Conservation (phyloP, 2,797 vertebrate genomes). For the Epinephelus malabaricus region DNA sequence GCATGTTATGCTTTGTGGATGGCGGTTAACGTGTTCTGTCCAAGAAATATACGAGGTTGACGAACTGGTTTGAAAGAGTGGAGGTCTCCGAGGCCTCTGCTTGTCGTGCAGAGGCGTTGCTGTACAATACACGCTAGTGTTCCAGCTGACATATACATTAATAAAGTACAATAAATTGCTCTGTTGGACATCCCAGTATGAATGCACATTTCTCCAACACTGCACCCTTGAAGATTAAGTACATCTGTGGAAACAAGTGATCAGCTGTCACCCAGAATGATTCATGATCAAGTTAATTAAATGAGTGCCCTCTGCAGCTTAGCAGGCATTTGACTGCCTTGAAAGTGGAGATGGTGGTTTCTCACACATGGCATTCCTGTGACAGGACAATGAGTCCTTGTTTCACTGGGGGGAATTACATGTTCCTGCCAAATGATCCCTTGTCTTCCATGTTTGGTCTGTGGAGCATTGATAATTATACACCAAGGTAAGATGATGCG, state of each 20-base stretch:
- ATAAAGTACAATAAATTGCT: slow-evolving; percentile 56
- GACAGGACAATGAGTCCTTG: slow-evolving; percentile 66
- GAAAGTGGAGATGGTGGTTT: slow-evolving; percentile 56
- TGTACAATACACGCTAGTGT: slow-evolving; percentile 54
- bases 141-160: slow-evolving; percentile 47
- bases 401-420: slow-evolving; percentile 37
- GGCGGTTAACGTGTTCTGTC: slow-evolving; percentile 70
- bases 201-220: slow-evolving; percentile 25
- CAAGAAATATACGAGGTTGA: slow-evolving; percentile 81
- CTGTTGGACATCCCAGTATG: slow-evolving; percentile 25
- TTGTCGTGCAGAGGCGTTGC: slow-evolving; percentile 31
- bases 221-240: slow-evolving; percentile 26
- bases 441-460: slow-evolving; percentile 35
- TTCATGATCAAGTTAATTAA: slow-evolving; percentile 70
- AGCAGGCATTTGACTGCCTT: slow-evolving; percentile 39
- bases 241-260: slow-evolving; percentile 67
- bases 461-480: slow-evolving; percentile 30
- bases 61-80: slow-evolving; percentile 70
- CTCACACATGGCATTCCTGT: slow-evolving; percentile 50
- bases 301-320: slow-evolving; percentile 51
- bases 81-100: slow-evolving; percentile 46
- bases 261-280: slow-evolving; percentile 60
- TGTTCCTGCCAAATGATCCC: slow-evolving; percentile 40
- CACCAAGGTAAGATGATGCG: slow-evolving; percentile 35
- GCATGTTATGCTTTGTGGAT: slow-evolving; percentile 81